Evolutionary conservation across 2,113 vertebrate species (phyloP), one percentile per base, ranked within the genome.

Genomic region (Chelonoidis abingdonii): DNA sequence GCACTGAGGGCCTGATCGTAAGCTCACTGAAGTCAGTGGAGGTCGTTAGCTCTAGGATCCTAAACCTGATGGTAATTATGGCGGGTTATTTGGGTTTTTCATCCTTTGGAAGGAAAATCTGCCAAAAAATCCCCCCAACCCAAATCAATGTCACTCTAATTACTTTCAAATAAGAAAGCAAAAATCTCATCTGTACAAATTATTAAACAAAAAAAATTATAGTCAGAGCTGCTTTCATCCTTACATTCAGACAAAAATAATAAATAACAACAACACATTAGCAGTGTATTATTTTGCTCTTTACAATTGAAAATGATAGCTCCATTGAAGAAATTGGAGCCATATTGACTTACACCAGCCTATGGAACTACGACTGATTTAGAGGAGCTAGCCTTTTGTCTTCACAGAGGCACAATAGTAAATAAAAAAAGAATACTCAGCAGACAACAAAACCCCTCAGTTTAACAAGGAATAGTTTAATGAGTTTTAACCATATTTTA

Each of bases 11-110:
- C 17, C 6, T 19, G 53, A 16, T 21, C 10, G 31, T 49, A 65
- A 88, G 10, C 17, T 52, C 75, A 49, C 52, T 65, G 14, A 84
- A 65, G 57, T 5, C 5, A 2, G 1, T 29, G 14, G 4, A 3
- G 1, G 47, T 90, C 31, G 22, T 83, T 38, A 4, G 31, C 49
- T 69, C 4, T 4, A 4, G 59, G 13, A 12, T 56, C 3, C 16
- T 17, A 24, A 92, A 87, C 24, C n/a, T 53, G 44, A 16, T 13
- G 47, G 3, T 19, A 22, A 50, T 49, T n/a, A 69, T 72, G 16
- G 78, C 41, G 17, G 1, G 4, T n/a, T 89, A 6, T 0, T 1
- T 50, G 5, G 0, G 10, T 8, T 89, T 10, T 72, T 38, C n/a
- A n/a, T 38, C n/a, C n/a, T 72, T 21, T 72, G 38, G 69, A 38